Evolutionary conservation across 2,797 vertebrate species (phyloP), one percentile per base, ranked within the genome.

Genomic region (Lutra lutra): DNA sequence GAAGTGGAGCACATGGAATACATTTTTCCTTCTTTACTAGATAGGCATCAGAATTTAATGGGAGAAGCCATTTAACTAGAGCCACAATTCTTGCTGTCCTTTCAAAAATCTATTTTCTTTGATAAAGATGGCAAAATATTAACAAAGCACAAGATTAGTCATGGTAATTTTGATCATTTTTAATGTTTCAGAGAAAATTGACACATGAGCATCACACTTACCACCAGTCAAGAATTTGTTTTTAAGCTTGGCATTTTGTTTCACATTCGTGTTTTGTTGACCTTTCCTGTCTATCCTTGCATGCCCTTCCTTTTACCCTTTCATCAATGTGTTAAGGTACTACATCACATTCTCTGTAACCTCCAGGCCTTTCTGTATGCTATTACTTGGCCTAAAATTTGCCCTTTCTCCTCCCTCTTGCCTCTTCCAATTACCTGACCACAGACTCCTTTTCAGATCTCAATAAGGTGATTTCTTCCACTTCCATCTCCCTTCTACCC

Each of bases 51-150:
- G 32, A 29, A 40, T 95, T 94, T 29, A 68, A 1, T 70, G 68
- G 66, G 40, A 92, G 84, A 84, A 92, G 20, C 80, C 54, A 48
- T 13, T 88, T 93, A 68, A 56, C 32, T 70, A 84, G 79, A 51
- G 58, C 51, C 38, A 64, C 54, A 68, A 32, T 89, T 29, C 46
- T n/a, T 77, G 51, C 35, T 60, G 1, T 91, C 48, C 68, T 92
- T 97, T 86, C 66, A 91, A 48, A 58, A 97, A 64, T 68, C 54
- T 87, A 0, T 87, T 92, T 90, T 91, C 66, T 92, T 2, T 78
- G 32, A 82, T 78, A 43, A 1, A 73, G 7, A 18, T 82, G 13
- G 75, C 85, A 84, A 82, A 95, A 60, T 75, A 40, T 60, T 93
- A 83, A 58, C 62, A 40, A 86, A 32, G 11, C 78, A 27, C 1